Evolutionary conservation across 2,113 vertebrate genomes (phyloP).

Genomic region (Calypte anna): DNA sequence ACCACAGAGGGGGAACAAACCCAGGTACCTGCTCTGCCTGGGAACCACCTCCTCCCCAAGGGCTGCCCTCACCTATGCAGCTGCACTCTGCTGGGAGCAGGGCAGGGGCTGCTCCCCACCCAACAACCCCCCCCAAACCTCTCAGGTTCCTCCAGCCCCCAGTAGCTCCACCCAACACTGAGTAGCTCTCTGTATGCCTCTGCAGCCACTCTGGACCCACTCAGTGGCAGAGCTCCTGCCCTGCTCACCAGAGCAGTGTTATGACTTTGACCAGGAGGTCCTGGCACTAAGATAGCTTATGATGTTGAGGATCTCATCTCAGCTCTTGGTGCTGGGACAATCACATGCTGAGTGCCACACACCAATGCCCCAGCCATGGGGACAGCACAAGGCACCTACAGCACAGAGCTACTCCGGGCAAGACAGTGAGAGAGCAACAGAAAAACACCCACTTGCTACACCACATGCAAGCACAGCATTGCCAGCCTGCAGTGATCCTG

Average conservation of each 20-base stretch:
- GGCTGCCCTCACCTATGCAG: background rate
- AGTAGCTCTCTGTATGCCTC: rapidly evolving
- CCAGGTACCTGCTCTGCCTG: too few species aligned
- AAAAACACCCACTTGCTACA: rapidly evolving
- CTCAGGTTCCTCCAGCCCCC: background rate
- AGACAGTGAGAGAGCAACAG: rapidly evolving
- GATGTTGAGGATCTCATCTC: rapidly evolving
- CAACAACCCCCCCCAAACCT: rapidly evolving
- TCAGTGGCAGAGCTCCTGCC: background rate
- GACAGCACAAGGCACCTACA: rapidly evolving
- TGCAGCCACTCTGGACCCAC: background rate
- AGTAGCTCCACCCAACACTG: background rate
- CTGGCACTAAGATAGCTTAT: background rate
- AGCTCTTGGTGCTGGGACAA: background rate
- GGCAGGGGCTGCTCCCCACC: too few species aligned
- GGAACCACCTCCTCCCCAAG: background rate
- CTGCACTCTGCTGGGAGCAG: background rate
- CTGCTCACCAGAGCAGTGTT: background rate
- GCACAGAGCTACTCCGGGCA: background rate
- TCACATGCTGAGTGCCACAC: rapidly evolving
- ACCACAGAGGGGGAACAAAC: background rate
- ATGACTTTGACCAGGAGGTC: background rate
- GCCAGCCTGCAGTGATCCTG: background rate
- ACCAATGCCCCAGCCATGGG: rapidly evolving
- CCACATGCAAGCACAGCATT: rapidly evolving